Evolutionary conservation across 2,113 vertebrate species (phyloP).

Genomic region (Ondatra zibethicus): DNA sequence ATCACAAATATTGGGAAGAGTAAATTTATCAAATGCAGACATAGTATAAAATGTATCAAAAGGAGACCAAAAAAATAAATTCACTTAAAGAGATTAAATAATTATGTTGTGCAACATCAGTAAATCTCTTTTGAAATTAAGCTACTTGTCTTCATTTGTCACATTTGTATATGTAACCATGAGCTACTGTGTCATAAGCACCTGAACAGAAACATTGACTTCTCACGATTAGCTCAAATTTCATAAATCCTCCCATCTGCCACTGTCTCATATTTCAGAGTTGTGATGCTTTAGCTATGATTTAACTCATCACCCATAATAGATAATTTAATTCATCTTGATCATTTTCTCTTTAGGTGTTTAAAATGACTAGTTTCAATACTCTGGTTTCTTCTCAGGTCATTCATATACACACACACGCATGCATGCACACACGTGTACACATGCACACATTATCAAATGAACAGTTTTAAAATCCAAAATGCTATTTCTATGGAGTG

Average conservation of each 20-base stretch:
- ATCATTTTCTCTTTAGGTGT: not conserved
- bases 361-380: not conserved
- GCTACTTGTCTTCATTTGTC: not conserved
- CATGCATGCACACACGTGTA: too few species aligned
- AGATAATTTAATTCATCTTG: not conserved
- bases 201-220: not conserved
- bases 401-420: not conserved
- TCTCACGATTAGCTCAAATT: not conserved
- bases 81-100: not conserved
- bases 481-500: not conserved
- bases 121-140: constrained; percentile 5
- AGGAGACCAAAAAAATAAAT: not conserved
- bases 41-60: not conserved
- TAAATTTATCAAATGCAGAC: not conserved
- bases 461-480: not conserved
- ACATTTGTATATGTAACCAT: not conserved
- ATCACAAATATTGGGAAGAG: not conserved
- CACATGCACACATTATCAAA: not conserved
- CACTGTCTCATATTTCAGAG: not conserved
- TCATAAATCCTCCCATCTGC: not conserved
- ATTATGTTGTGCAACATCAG: not conserved
- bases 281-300: not conserved
- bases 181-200: not conserved
- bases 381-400: not conserved
- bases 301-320: not conserved